Conservation (phyloP, 2,113 vertebrate genomes). For the Crotalus viridis region DNA sequence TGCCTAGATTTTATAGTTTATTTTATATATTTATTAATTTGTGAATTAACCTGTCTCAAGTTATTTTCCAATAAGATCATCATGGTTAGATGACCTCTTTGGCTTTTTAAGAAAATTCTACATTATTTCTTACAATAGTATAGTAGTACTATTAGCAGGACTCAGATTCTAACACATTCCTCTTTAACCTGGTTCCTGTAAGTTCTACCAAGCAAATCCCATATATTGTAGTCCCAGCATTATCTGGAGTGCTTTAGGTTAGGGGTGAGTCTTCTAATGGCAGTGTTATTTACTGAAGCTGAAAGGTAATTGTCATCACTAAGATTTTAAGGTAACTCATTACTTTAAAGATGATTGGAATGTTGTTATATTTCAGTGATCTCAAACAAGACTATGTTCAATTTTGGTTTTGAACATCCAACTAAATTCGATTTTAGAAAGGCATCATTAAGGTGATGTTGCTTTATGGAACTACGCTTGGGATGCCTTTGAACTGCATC, state of each 20-base stretch:
- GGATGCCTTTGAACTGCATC: background rate
- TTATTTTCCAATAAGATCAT: background rate
- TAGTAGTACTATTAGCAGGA: background rate
- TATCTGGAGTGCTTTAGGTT: background rate
- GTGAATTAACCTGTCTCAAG: background rate
- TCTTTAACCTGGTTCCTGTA: background rate
- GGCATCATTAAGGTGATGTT: background rate
- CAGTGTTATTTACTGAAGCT: background rate
- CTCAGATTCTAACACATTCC: background rate
- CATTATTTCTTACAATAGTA: background rate
- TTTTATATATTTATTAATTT: background rate
- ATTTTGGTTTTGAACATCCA: background rate
- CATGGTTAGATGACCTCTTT: background rate
- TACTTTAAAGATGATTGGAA: background rate
- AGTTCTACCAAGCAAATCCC: background rate
- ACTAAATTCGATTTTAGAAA: background rate
- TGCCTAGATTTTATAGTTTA: background rate
- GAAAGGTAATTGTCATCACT: background rate
- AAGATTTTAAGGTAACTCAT: background rate
- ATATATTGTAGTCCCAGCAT: background rate
- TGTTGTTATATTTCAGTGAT: background rate
- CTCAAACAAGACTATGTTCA: background rate
- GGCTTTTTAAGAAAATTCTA: background rate
- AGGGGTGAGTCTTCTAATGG: background rate
- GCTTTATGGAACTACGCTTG: background rate